Evolutionary conservation across 2,888 invertebrate genomes (phyloP), one percentile per base, ranked within the genome.

Genomic region (Craniophora ligustri): DNA sequence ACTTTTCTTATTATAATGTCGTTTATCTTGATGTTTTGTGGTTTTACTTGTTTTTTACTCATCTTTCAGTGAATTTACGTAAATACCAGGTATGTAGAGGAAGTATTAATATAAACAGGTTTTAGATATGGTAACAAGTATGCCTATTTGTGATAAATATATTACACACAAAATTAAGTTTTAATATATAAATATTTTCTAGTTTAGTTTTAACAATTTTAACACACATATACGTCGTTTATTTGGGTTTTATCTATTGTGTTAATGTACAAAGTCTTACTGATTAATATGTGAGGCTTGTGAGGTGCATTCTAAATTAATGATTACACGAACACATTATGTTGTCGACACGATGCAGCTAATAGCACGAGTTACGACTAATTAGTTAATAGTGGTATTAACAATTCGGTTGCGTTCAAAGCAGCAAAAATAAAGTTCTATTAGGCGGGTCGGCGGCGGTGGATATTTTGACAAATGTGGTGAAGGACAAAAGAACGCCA

Each of bases 121-220:
- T n/a, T n/a, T n/a, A n/a, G n/a, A n/a, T n/a, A n/a, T n/a, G n/a
- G n/a, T n/a, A n/a, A n/a, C n/a, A n/a, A n/a, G n/a, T n/a, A n/a
- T n/a, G n/a, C n/a, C n/a, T n/a, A n/a, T n/a, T n/a, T n/a, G n/a
- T n/a, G n/a, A n/a, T n/a, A n/a, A n/a, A n/a, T n/a, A n/a, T n/a
- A n/a, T n/a, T n/a, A n/a, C n/a, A n/a, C n/a, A n/a, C n/a, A n/a
- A n/a, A n/a, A n/a, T n/a, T n/a, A n/a, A n/a, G n/a, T n/a, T n/a
- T n/a, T n/a, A n/a, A n/a, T n/a, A n/a, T 59, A 75, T 53, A 58
- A 69, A 62, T 75, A 54, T 61, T 41, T 56, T 58, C 42, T 61
- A 57, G 53, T 62, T 68, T 51, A 64, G 35, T 71, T 68, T 34
- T 10, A 47, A 28, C 51, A 44, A 53, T 50, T 48, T 23, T 35